Conservation (phyloP, 1,140 invertebrate species). For the Coelopa frigida region DNA sequence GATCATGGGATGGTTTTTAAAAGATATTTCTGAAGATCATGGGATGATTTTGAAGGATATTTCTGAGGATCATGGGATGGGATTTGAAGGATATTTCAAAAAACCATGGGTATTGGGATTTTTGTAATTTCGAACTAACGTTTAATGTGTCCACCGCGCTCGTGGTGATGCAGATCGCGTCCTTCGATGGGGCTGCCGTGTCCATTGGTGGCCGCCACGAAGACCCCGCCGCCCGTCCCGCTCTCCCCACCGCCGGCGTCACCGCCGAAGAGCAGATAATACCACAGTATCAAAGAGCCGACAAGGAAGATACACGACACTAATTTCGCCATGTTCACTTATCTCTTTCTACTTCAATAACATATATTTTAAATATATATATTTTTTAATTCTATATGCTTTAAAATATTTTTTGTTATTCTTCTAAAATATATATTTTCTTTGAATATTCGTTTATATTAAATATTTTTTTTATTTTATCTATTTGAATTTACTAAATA, state of each 20-base stretch:
- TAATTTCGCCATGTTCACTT: constrained; percentile 34
- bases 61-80: constrained; percentile 1
- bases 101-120: too few relatives aligned
- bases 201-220: constrained; percentile 34
- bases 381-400: not conserved
- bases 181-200: constrained; percentile 38
- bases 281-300: constrained; percentile 35
- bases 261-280: constrained; percentile 30
- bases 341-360: not conserved
- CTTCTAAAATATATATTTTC: not conserved
- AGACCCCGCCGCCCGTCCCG: constrained; percentile 6
- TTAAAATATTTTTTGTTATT: not conserved
- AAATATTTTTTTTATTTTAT: not conserved
- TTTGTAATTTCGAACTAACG: constrained; percentile 27
- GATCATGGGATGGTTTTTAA: not conserved
- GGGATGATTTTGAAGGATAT: not conserved
- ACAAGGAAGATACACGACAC: constrained; percentile 39
- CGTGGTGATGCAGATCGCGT: constrained; percentile 35
- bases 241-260: constrained; percentile 7
- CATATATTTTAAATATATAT: not conserved
- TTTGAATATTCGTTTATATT: not conserved
- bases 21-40: not conserved
- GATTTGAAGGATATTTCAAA: not conserved
- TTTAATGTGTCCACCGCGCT: constrained; percentile 37
- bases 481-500: not conserved